phyloP scores from a whole-genome alignment of 2,888 invertebrate genomes.

The Spodoptera picta region DNA sequence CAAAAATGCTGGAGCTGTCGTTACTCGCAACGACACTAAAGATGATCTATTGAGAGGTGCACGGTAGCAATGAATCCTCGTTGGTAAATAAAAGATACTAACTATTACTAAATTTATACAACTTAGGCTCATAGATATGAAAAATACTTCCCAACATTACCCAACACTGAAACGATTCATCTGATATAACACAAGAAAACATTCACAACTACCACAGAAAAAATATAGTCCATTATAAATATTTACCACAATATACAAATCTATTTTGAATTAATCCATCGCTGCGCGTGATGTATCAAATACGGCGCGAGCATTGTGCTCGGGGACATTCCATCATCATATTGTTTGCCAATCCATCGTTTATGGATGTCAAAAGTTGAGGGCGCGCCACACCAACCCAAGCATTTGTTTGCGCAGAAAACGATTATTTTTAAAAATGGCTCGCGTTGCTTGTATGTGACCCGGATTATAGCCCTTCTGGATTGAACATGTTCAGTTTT shows the following conservation, averaged over 20 bases:
- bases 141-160: too few relatives aligned
- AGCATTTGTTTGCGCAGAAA: conserved; percentile 56
- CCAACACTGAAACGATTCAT: too few relatives aligned
- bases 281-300: conserved; percentile 38
- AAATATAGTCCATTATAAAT: too few relatives aligned
- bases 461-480: conserved; percentile 2
- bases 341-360: conserved; percentile 77
- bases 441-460: conserved; percentile 15
- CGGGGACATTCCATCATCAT: conserved; percentile 72
- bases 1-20: conserved; percentile 33
- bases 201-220: too few relatives aligned
- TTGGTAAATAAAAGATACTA: conserved; percentile 3
- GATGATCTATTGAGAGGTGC: conserved; percentile 39
- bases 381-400: conserved; percentile 62
- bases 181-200: too few relatives aligned
- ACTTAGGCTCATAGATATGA: too few relatives aligned
- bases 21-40: conserved; percentile 41
- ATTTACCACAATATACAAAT: not conserved
- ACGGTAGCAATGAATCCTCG: conserved; percentile 13
- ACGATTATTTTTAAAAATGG: conserved; percentile 51
- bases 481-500: not conserved
- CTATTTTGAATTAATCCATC: conserved; percentile 3
- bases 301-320: conserved; percentile 35
- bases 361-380: conserved; percentile 70
- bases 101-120: too few relatives aligned